Conservation (phyloP, 2,113 vertebrate genomes). For the Agapornis roseicollis region DNA sequence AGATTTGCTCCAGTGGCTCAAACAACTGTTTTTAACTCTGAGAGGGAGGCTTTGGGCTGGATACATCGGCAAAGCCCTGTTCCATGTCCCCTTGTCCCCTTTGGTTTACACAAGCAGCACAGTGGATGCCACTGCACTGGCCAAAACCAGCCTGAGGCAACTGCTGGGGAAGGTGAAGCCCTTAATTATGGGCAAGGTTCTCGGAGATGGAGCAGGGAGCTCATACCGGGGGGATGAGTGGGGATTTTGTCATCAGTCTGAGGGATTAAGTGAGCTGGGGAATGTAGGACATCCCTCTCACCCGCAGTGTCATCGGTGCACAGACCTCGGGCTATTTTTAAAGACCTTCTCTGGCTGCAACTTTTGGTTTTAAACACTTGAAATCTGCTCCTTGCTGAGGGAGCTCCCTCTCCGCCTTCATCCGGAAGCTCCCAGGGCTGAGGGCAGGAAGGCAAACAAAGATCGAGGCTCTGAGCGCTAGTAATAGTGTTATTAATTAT, state of each 20-base stretch:
- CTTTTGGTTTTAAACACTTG: neutral
- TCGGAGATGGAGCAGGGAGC: neutral
- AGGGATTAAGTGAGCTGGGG: slow-evolving; percentile 3
- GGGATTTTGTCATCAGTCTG: slow-evolving; percentile 18
- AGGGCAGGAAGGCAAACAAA: neutral
- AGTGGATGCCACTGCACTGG: accelerated
- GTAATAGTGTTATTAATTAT: neutral
- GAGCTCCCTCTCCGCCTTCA: neutral
- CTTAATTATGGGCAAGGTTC: neutral
- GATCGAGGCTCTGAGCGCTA: neutral
- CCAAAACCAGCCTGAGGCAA: accelerated
- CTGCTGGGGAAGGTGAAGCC: neutral
- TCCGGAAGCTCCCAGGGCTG: neutral
- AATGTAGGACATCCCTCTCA: slow-evolving; percentile 7
- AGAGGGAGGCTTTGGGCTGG: neutral
- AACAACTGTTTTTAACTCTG: neutral
- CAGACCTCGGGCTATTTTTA: slow-evolving; percentile 7
- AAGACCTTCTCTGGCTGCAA: neutral
- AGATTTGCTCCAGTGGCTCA: neutral
- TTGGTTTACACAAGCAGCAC: accelerated
- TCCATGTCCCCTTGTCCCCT: accelerated
- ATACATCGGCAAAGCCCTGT: accelerated
- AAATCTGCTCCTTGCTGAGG: neutral
- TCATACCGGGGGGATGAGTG: neutral
- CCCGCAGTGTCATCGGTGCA: accelerated